phyloP scores from a whole-genome alignment of 1,140 invertebrate genomes.

The Lepidurus packardi region DNA sequence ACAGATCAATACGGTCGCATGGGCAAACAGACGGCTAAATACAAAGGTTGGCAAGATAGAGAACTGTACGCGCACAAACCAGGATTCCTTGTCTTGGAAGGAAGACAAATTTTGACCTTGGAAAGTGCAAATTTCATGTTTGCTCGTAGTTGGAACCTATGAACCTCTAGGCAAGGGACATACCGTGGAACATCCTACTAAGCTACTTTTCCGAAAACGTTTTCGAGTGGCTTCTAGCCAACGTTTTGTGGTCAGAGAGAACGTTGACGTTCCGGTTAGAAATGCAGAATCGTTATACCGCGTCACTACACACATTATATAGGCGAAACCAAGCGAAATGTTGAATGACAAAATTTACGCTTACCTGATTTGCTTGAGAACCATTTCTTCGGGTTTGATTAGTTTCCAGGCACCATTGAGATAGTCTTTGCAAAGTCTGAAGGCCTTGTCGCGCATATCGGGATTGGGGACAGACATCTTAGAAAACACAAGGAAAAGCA shows the following conservation, averaged over 20 bases:
- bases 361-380: conserved; percentile 74
- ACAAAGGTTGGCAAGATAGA: too few relatives aligned
- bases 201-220: too few relatives aligned
- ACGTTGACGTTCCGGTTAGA: background rate
- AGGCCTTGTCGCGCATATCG: conserved; percentile 73
- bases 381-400: conserved; percentile 64
- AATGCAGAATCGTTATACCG: background rate
- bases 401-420: conserved; percentile 79
- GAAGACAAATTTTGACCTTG: too few relatives aligned
- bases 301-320: background rate
- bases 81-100: too few relatives aligned
- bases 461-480: conserved; percentile 41
- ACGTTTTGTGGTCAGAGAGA: too few relatives aligned
- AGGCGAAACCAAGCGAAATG: background rate
- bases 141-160: too few relatives aligned
- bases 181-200: too few relatives aligned
- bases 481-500: background rate
- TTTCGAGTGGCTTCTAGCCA: too few relatives aligned
- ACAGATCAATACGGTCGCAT: background rate
- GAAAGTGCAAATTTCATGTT: too few relatives aligned
- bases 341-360: conserved; percentile 35
- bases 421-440: conserved; percentile 77
- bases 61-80: too few relatives aligned
- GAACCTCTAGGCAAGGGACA: too few relatives aligned
- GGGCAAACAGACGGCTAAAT: background rate